Evolutionary conservation across 2,888 invertebrate genomes (phyloP), one percentile per base, ranked within the genome.

Genomic region (Plemyria rubiginata): DNA sequence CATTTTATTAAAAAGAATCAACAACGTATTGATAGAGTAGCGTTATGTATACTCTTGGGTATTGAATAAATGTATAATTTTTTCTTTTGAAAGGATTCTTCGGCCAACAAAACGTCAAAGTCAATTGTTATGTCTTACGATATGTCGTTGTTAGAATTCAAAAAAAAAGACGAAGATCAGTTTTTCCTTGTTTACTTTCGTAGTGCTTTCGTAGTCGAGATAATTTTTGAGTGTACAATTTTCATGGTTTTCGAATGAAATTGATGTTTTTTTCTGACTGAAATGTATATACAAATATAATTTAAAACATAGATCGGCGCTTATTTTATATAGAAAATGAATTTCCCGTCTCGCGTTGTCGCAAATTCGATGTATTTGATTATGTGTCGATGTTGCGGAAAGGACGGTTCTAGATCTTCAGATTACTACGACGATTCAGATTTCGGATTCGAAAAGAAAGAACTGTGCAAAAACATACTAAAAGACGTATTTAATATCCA

Each of bases 321-420:
- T 2, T 11, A 11, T 16, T 16, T 16, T 16, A 16, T 9, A 2
- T 2, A 13, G 4, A 51, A 22, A 65, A 80, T 80, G 78, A 70
- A 71, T 58, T 51, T 50, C 4, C 11, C 15, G 2, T 4, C 52
- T 2, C 57, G 46, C 36, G 64, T 45, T 32, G 41, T 32, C 8
- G 22, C 40, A 4, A 60, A 68, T 49, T 28, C 67, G 15, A 52
- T 61, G 32, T 15, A 70, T 61, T 29, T 64, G 0, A 62, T 65
- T 2, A 51, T 79, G 63, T 88, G 87, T 58, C 75, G 84, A 11
- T 88, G 86, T 55, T 88, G 87, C 29, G 70, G 71, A 29, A 67
- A 62, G 13, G 76, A 71, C 22, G 70, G 76, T 70, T 74, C 59
- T 46, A 76, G 73, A 79, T 68, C 74, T 60, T 74, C 68, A 0